Evolutionary conservation across 2,113 vertebrate genomes (phyloP).

Genomic region (Tretioscincus oriximinensis): DNA sequence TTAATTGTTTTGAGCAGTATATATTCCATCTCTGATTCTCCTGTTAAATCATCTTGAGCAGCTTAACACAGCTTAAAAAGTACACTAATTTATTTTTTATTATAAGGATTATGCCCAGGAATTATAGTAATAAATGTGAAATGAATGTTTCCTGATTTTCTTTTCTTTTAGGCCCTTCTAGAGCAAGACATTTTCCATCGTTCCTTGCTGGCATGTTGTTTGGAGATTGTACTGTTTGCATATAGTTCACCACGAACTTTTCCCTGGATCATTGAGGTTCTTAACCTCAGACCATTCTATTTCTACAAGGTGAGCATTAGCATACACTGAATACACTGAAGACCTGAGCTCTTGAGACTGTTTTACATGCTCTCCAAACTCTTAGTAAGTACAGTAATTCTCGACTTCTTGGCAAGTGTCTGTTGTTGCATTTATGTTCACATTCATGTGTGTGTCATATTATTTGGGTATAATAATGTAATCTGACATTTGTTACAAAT

Average conservation of each 20-base stretch:
- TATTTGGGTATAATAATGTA: too few species aligned
- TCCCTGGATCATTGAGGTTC: conserved; percentile 91
- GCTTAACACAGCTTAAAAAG: neutral
- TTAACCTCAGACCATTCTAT: conserved; percentile 87
- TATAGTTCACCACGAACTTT: conserved; percentile 95
- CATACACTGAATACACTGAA: neutral
- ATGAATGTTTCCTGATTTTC: neutral
- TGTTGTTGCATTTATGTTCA: neutral
- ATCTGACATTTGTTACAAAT: too few species aligned
- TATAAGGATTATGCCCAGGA: neutral
- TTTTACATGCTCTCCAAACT: neutral
- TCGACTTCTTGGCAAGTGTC: neutral
- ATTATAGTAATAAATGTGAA: neutral
- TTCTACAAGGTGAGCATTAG: conserved; percentile 90
- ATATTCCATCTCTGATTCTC: neutral
- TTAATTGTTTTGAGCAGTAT: too few species aligned
- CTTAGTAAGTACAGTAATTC: neutral
- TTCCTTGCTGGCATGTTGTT: conserved; percentile 90
- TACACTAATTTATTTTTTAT: neutral
- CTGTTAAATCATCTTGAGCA: neutral
- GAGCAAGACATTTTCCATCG: conserved; percentile 94
- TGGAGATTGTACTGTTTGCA: conserved; percentile 94
- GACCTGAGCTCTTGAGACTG: neutral
- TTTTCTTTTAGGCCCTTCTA: conserved; percentile 79
- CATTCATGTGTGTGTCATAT: too few species aligned